Conservation (phyloP, 2,113 vertebrate species). For the Leptocoma aspasia region DNA sequence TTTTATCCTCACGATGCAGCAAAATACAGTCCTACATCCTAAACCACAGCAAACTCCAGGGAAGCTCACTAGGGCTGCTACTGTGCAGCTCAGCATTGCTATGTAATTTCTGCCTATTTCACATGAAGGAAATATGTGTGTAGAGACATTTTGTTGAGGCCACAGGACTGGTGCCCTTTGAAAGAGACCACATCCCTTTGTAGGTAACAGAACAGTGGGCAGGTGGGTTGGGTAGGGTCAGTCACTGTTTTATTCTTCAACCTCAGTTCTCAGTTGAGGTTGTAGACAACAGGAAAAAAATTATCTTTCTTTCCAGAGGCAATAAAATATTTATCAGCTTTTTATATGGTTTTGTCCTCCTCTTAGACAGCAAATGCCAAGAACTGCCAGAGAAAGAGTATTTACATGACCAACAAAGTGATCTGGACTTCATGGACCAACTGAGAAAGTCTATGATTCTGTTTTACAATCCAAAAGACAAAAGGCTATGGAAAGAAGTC, state of each 20-base stretch:
- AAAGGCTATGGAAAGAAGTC: not conserved
- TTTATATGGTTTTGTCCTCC: not conserved
- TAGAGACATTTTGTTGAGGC: not conserved
- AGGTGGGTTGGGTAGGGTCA: not conserved
- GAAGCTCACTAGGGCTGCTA: not conserved
- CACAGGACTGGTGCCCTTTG: not conserved
- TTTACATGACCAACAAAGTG: not conserved
- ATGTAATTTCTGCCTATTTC: not conserved
- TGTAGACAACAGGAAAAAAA: not conserved
- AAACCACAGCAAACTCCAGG: not conserved
- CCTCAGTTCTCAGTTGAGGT: not conserved
- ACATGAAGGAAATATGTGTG: not conserved
- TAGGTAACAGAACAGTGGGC: not conserved
- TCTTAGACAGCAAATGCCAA: not conserved
- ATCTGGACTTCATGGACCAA: not conserved
- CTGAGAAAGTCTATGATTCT: not conserved
- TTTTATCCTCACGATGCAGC: conserved; percentile 38
- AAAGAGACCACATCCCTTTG: not conserved
- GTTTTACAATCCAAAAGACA: not conserved
- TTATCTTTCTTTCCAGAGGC: not conserved
- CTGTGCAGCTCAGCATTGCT: not conserved
- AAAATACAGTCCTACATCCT: conserved; percentile 5
- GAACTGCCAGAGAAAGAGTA: not conserved
- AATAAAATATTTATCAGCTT: not conserved
- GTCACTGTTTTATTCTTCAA: not conserved